These are phyloP conservation scores for Drosophila setifemur DNA, from an alignment of 1,140 invertebrate genomes.

Conservation along the genomic window DNA sequence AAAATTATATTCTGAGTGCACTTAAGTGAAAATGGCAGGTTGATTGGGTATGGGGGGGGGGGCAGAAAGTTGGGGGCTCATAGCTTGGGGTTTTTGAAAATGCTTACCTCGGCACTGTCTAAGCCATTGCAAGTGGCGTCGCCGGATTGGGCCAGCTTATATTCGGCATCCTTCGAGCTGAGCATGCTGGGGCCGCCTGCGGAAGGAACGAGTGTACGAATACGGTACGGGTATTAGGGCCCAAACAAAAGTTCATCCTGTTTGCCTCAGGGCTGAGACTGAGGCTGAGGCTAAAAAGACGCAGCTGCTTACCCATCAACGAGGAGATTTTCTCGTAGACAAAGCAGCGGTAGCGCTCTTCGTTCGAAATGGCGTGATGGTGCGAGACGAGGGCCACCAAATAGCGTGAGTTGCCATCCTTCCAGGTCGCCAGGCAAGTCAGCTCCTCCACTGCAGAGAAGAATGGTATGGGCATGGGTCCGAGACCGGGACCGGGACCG, in stretches of 20 bases:
- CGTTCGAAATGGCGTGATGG: slow-evolving; percentile 93
- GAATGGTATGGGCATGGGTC: neutral
- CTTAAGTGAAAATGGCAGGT: slow-evolving; percentile 44
- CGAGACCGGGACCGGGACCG: slow-evolving; percentile 38
- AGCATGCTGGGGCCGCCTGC: slow-evolving; percentile 67
- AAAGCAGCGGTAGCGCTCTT: slow-evolving; percentile 96
- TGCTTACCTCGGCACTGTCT: slow-evolving; percentile 86
- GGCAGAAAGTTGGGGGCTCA: neutral
- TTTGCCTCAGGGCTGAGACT: slow-evolving; percentile 37
- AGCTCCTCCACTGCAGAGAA: slow-evolving; percentile 90
- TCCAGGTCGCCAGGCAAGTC: slow-evolving; percentile 93
- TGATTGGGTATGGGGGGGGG: neutral
- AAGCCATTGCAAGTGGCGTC: slow-evolving; percentile 94
- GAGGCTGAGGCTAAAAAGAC: neutral
- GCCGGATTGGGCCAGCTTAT: slow-evolving; percentile 92
- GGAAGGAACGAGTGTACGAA: slow-evolving; percentile 27
- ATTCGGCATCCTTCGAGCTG: slow-evolving; percentile 85
- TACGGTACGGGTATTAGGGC: slow-evolving; percentile 23
- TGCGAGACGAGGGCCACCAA: slow-evolving; percentile 90
- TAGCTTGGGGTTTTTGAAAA: slow-evolving; percentile 7
- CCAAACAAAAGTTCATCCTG: slow-evolving; percentile 50
- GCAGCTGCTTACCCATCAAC: slow-evolving; percentile 69
- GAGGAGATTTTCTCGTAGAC: slow-evolving; percentile 90
- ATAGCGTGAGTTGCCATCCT: slow-evolving; percentile 93
- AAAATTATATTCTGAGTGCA: slow-evolving; percentile 24